Evolutionary conservation across 2,797 vertebrate genomes (phyloP), one percentile per base, ranked within the genome.

Genomic region (Lepidocolaptes lacrymiger): DNA sequence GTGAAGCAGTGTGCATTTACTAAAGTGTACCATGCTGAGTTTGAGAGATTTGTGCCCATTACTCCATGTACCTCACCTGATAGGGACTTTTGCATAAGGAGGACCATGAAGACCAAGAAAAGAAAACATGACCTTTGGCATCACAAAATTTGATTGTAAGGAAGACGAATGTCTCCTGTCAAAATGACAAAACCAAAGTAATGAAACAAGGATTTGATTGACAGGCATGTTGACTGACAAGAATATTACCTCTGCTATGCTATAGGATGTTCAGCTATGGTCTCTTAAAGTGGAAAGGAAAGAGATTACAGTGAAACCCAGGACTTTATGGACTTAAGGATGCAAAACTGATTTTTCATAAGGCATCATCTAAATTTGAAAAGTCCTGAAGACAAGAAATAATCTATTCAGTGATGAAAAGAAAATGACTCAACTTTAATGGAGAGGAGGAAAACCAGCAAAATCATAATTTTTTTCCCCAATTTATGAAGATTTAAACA

Each of bases 151-250:
- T 96, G 82, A 89, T 93, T 83, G 46, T 52, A 88, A 91, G 64
- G n/a, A 86, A 92, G 36, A 89, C 28, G 61, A 94, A 84, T 81
- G 22, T 86, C 71, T 93, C 44, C 77, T 82, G 76, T 28, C 49
- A 44, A 84, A 93, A 94, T 34, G 73, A 93, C 59, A 93, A 85
- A 90, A 49, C 26, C 51, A 71, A 74, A 81, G 59, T 89, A 96
- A 96, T 95, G 82, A 95, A 92, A 92, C n/a, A 69, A 66, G 68
- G 77, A 66, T 87, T 75, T 96, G 94, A 97, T 23, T 96, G 95
- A 85, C 95, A 95, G 87, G 78, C 34, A 27, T 51, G 30, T 51
- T 94, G 62, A 67, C 44, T 92, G 87, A 68, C 59, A 79, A 82
- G 80, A 77, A 63, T 85, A 96, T 96, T 93, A 67, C 26, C 68